These are phyloP conservation scores for Hoplostethus mediterraneus DNA, from an alignment of 2,797 vertebrate species.

Conservation along the genomic window DNA sequence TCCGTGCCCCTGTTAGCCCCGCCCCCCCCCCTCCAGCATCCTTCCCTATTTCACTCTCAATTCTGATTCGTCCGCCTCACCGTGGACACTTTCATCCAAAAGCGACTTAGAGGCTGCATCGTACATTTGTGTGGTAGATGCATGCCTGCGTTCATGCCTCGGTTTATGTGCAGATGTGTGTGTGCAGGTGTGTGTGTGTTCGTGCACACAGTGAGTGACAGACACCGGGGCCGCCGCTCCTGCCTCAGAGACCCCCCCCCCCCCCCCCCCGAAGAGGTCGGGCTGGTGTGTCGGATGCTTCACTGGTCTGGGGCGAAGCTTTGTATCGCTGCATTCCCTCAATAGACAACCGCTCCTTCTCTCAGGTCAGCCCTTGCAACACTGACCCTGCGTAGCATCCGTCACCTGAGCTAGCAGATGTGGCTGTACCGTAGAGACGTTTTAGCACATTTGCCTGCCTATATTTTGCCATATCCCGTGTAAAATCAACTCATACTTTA, in stretches of 20 bases:
- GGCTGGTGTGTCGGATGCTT: slow-evolving; percentile 78
- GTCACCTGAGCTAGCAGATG: slow-evolving; percentile 47
- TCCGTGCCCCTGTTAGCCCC: too few species aligned
- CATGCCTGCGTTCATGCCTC: slow-evolving; percentile 18
- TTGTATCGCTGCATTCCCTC: slow-evolving; percentile 72
- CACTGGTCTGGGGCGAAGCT: slow-evolving; percentile 78
- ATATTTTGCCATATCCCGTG: too few species aligned
- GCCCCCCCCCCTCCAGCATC: not conserved
- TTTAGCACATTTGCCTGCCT: not conserved
- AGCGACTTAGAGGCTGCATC: not conserved
- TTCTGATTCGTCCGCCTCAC: too few species aligned
- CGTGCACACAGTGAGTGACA: slow-evolving; percentile 67
- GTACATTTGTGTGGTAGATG: not conserved
- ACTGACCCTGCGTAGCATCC: slow-evolving; percentile 49
- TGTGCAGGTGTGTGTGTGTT: slow-evolving; percentile 14
- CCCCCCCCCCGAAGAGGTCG: slow-evolving; percentile 58
- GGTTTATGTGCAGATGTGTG: slow-evolving; percentile 8
- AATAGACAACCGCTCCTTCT: slow-evolving; percentile 58
- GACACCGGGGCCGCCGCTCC: slow-evolving; percentile 57
- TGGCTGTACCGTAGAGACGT: slow-evolving; percentile 6
- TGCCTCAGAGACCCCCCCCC: slow-evolving; percentile 69
- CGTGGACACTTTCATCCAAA: not conserved
- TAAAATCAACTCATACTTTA: too few species aligned
- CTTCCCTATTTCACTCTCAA: not conserved
- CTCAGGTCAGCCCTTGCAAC: slow-evolving; percentile 65